These are phyloP conservation scores for Branchipolynoe longqiensis DNA, from an alignment of 2,888 invertebrate genomes.

Conservation along the genomic window DNA sequence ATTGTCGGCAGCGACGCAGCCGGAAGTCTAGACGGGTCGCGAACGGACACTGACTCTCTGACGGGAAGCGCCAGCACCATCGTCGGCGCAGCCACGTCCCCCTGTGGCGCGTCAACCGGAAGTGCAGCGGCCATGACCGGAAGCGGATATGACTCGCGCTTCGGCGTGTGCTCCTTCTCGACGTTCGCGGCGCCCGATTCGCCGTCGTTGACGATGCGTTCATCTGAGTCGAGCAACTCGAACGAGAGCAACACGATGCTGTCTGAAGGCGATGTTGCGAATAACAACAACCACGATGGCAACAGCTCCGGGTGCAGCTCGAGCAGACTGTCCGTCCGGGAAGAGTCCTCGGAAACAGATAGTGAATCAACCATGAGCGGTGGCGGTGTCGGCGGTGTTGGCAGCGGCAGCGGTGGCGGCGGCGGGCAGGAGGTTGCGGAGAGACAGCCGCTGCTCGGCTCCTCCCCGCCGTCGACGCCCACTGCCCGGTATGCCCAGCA, in stretches of 20 bases:
- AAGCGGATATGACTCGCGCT: conserved; percentile 38
- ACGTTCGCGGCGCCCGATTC: conserved; percentile 51
- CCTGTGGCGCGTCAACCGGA: neutral
- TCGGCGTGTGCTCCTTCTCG: conserved; percentile 58
- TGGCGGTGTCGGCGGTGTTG: neutral
- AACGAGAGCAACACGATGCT: conserved; percentile 20
- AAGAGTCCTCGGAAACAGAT: conserved; percentile 74
- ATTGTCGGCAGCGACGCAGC: neutral
- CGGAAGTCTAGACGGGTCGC: conserved; percentile 46
- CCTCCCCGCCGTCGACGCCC: neutral
- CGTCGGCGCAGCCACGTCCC: conserved; percentile 1
- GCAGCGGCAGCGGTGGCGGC: neutral
- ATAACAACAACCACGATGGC: conserved; percentile 10
- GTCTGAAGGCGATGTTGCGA: conserved; percentile 26
- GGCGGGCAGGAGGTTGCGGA: no score
- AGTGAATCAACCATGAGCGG: conserved; percentile 61
- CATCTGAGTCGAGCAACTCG: neutral
- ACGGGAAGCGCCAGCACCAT: conserved; percentile 54
- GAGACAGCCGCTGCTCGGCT: conserved; percentile 63
- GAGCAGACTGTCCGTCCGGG: conserved; percentile 52
- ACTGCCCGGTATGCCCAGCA: neutral
- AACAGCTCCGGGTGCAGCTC: conserved; percentile 21
- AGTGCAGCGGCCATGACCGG: neutral
- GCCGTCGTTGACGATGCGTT: neutral
- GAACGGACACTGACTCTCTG: conserved; percentile 39